Conservation (phyloP, 1,140 invertebrate species). For the Varroa destructor region DNA sequence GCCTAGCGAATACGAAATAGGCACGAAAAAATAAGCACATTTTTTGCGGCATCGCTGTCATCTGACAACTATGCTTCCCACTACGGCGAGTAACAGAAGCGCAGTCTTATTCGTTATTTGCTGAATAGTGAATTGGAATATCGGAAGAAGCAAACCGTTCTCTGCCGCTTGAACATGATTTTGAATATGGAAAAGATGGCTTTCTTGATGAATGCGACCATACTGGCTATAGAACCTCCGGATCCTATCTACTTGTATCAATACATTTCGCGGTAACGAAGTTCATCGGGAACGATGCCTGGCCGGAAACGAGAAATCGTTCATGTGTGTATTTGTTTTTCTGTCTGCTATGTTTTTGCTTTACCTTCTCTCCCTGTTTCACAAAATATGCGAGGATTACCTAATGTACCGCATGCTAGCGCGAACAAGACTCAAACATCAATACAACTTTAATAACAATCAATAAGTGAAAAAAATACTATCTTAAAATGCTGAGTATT, state of each 20-base stretch:
- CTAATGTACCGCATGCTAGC: too few relatives aligned
- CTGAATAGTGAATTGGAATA: constrained; percentile 28
- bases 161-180: constrained; percentile 76
- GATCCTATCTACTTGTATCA: constrained; percentile 80
- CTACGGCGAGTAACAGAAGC: too few relatives aligned
- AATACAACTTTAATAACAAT: too few relatives aligned
- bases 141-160: constrained; percentile 65
- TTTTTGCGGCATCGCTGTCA: too few relatives aligned
- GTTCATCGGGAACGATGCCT: constrained; percentile 64
- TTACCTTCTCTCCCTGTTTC: too few relatives aligned
- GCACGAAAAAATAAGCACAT: too few relatives aligned
- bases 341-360: background rate
- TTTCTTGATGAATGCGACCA: constrained; percentile 67
- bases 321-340: background rate
- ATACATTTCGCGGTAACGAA: constrained; percentile 47
- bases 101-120: background rate
- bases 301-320: constrained; percentile 39
- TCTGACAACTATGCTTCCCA: too few relatives aligned
- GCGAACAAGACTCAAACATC: too few relatives aligned
- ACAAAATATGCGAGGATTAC: too few relatives aligned
- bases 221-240: constrained; percentile 71
- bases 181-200: constrained; percentile 67
- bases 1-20: too few relatives aligned
- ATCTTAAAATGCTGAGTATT: too few relatives aligned
- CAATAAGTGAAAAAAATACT: too few relatives aligned